phyloP scores from a whole-genome alignment of 2,113 vertebrate genomes.

The Psittacula cyanocephala region DNA sequence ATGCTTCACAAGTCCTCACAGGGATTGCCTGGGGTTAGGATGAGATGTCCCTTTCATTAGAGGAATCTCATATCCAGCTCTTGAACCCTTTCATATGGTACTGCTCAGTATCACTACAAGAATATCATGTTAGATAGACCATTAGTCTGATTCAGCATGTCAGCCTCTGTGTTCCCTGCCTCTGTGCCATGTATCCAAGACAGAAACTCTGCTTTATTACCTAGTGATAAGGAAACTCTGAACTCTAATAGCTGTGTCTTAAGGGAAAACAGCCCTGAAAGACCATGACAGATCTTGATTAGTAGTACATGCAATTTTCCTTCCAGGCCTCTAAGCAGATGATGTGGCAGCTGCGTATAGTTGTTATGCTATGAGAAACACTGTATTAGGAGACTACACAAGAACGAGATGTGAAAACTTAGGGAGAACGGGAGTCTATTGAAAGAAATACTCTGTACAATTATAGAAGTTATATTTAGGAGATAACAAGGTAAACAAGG shows the following conservation, averaged over 20 bases:
- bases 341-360: not conserved
- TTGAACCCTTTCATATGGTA: not conserved
- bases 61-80: not conserved
- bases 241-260: not conserved
- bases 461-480: not conserved
- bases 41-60: not conserved
- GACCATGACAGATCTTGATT: not conserved
- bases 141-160: not conserved
- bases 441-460: not conserved
- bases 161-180: not conserved
- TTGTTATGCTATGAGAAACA: not conserved
- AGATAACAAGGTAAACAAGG: not conserved
- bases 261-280: conserved; percentile 1
- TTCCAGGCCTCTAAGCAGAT: not conserved
- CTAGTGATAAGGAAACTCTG: not conserved
- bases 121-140: not conserved
- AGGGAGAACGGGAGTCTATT: not conserved
- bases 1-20: not conserved
- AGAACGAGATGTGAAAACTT: not conserved
- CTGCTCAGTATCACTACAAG: not conserved
- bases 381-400: not conserved
- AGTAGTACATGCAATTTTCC: not conserved
- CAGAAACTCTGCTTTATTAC: not conserved
- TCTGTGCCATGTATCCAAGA: not conserved
- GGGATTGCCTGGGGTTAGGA: not conserved